Evolutionary conservation across 2,888 invertebrate species (phyloP).

Genomic region (Tholera decimalis): DNA sequence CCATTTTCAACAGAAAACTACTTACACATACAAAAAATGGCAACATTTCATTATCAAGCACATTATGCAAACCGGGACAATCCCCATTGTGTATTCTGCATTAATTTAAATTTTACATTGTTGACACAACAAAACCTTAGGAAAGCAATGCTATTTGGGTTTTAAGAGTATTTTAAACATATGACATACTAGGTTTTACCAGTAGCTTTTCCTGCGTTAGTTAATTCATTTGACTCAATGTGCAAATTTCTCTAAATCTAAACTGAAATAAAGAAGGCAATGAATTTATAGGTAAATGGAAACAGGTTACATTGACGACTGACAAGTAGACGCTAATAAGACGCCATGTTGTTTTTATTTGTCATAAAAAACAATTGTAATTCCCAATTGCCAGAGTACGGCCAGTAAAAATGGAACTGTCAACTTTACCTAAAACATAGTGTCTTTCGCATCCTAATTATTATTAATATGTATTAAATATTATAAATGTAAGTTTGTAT

Average conservation of each 20-base stretch:
- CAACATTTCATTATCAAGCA: conserved; percentile 27
- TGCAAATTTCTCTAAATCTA: too few species aligned
- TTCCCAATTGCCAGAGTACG: conserved; percentile 17
- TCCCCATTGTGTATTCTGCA: conserved; percentile 27
- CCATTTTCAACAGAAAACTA: conserved; percentile 15
- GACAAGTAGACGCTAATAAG: background rate
- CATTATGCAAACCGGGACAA: conserved; percentile 34
- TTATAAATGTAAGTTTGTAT: too few species aligned
- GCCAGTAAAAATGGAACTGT: background rate
- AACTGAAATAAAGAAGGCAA: too few species aligned
- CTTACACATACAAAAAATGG: conserved; percentile 1
- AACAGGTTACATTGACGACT: too few species aligned
- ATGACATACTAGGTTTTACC: background rate
- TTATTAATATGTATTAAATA: too few species aligned
- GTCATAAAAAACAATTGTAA: conserved; percentile 14
- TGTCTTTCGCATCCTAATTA: too few species aligned
- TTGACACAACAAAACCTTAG: conserved; percentile 41
- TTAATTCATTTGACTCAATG: too few species aligned
- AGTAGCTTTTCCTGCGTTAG: background rate
- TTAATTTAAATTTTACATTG: conserved; percentile 51
- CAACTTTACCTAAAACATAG: too few species aligned
- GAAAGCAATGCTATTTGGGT: conserved; percentile 5
- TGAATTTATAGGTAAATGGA: too few species aligned
- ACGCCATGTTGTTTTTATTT: background rate
- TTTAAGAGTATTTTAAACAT: conserved; percentile 18